These are phyloP conservation scores for Drosophila nannoptera DNA, from an alignment of 1,140 invertebrate species.

Conservation along the genomic window DNA sequence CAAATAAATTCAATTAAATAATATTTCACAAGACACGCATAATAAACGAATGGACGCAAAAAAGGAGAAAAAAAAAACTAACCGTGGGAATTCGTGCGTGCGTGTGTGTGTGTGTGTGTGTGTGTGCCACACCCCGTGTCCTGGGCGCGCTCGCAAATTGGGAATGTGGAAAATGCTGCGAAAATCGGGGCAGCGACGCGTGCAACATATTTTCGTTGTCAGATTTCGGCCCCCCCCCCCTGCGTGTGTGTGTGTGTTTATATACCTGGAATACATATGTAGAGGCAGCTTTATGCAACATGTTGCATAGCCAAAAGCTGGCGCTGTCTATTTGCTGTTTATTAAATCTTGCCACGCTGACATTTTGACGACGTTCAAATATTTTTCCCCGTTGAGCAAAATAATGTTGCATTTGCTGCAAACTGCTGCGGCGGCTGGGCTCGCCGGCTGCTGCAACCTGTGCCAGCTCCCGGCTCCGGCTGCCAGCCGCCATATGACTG, in stretches of 20 bases:
- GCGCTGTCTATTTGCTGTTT: slow-evolving; percentile 52
- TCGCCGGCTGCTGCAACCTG: slow-evolving; percentile 38
- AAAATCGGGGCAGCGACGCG: slow-evolving; percentile 57
- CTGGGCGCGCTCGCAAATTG: slow-evolving; percentile 47
- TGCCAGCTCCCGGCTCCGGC: slow-evolving; percentile 2
- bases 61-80: too few species aligned
- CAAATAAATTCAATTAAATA: slow-evolving; percentile 70
- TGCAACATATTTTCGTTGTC: slow-evolving; percentile 50
- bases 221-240: slow-evolving; percentile 6
- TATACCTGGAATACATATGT: not conserved
- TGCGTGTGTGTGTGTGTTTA: slow-evolving; percentile 11
- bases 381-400: slow-evolving; percentile 46
- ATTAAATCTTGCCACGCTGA: slow-evolving; percentile 63
- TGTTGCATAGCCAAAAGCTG: slow-evolving; percentile 47
- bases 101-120: slow-evolving; percentile 1
- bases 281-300: slow-evolving; percentile 58
- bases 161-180: slow-evolving; percentile 54
- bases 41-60: slow-evolving; percentile 21
- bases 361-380: slow-evolving; percentile 61
- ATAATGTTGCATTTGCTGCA: slow-evolving; percentile 75
- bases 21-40: slow-evolving; percentile 53
- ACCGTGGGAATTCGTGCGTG: slow-evolving; percentile 65
- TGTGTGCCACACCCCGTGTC: slow-evolving; percentile 3
- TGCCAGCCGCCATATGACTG: slow-evolving; percentile 37
- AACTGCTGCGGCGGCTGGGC: slow-evolving; percentile 62